Percentiles rank a stretch among this genome's conserved stretches.
These are phyloP conservation scores for Apis mellifera DNA, from an alignment of 1,140 invertebrate species.

Conservation along the genomic window Amel_HAv3.1 CM009943.2:9037501-9038000, in stretches of 20 bases:
- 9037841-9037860: too few relatives aligned
- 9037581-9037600: conserved; percentile 12
- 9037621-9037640: conserved; percentile 50
- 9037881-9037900: too few relatives aligned
- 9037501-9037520: conserved; percentile 29
- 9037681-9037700: not conserved
- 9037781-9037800: not conserved
- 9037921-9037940: too few relatives aligned
- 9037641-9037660: not conserved
- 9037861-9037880: too few relatives aligned
- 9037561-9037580: not conserved
- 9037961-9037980: too few relatives aligned
- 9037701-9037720: not conserved
- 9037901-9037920: too few relatives aligned
- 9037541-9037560: not conserved
- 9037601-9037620: conserved; percentile 33
- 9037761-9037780: not conserved
- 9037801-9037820: too few relatives aligned
- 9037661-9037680: conserved; percentile 37
- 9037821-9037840: too few relatives aligned
- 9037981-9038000: not conserved
- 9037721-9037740: not conserved
- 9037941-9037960: too few relatives aligned
- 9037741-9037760: not conserved
- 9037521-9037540: conserved; percentile 36